phyloP scores from a whole-genome alignment of 1,140 invertebrate genomes.

The Diploscapter pachys region DNA sequence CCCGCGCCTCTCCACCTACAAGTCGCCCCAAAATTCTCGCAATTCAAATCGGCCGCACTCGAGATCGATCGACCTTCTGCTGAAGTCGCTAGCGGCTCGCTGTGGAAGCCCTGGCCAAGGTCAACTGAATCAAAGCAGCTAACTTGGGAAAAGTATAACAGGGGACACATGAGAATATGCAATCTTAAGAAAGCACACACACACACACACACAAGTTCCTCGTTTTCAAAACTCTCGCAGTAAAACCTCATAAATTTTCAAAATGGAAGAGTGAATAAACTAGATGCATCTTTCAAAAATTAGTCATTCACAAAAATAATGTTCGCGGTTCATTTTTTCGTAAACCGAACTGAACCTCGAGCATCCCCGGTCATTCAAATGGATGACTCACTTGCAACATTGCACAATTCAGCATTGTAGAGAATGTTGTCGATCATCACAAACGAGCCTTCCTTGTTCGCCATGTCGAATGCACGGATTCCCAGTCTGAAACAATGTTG shows the following conservation, averaged over 20 bases:
- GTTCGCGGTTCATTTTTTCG: no score
- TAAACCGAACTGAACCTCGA: no score
- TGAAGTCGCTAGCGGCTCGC: constrained; percentile 41
- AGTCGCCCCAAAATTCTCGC: constrained; percentile 47
- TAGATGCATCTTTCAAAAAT: no score
- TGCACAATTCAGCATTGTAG: constrained; percentile 52
- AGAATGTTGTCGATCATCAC: constrained; percentile 57
- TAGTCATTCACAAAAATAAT: no score
- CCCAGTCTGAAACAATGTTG: constrained; percentile 38
- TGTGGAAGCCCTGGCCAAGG: constrained; percentile 47
- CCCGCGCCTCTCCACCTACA: constrained; percentile 55
- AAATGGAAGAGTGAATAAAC: no score
- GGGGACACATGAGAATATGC: neutral
- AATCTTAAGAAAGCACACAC: neutral
- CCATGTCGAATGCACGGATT: constrained; percentile 52
- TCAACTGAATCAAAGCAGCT: constrained; percentile 44
- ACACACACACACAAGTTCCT: no score
- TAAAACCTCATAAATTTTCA: neutral
- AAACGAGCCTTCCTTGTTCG: constrained; percentile 50
- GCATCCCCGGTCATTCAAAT: neutral
- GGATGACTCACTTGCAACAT: constrained; percentile 45
- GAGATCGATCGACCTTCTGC: constrained; percentile 45
- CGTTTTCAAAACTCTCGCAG: no score
- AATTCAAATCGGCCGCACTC: constrained; percentile 43
- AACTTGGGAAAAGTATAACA: no score